Evolutionary conservation across 2,113 vertebrate species (phyloP), one percentile per base, ranked within the genome.

Genomic region (Sclerurus mexicanus): DNA sequence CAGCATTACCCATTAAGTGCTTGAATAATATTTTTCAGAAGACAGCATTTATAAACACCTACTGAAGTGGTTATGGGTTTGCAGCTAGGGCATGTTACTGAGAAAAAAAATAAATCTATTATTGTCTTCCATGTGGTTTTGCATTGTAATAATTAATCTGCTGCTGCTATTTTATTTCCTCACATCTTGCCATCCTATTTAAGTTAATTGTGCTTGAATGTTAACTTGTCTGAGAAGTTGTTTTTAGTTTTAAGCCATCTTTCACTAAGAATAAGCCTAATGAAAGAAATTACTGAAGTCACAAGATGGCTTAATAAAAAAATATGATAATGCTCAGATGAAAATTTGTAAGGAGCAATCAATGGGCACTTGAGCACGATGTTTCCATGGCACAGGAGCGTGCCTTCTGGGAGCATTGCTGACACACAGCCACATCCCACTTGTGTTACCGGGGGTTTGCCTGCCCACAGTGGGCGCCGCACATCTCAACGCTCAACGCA

Each of bases 201-300:
- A 89, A 80, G 46, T 89, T 76, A 86, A 89, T 72, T 79, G 72
- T 71, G 35, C 63, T 80, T 58, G 47, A 84, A 77, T 52, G 33
- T 37, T 88, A 71, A 89, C 12, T 58, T 4, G 21, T 23, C 42
- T 73, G 50, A 95, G 72, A 89, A 87, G n/a, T 14, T 92, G 67
- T n/a, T 91, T 94, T 92, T 84, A 77, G 95, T 96, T 89, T 84
- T 84, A 89, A 92, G 59, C 20, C 81, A 71, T 50, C 46, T 71
- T 81, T 20, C 55, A 46, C 80, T 77, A 78, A 58, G 42, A 84
- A 66, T 53, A 76, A 80, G 31, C 40, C 46, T 46, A 86, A 95
- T 69, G 69, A 88, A 90, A 89, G 49, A 69, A 94, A 84, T 69
- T 58, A 86, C 63, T 37, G 52, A 79, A 87, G 47, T 60, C 44